A percentile compares a stretch with the other conserved stretches of the same genome.
phyloP scores from a whole-genome alignment of 2,888 invertebrate genomes.

The Himalopsyche kuldschensis region DNA sequence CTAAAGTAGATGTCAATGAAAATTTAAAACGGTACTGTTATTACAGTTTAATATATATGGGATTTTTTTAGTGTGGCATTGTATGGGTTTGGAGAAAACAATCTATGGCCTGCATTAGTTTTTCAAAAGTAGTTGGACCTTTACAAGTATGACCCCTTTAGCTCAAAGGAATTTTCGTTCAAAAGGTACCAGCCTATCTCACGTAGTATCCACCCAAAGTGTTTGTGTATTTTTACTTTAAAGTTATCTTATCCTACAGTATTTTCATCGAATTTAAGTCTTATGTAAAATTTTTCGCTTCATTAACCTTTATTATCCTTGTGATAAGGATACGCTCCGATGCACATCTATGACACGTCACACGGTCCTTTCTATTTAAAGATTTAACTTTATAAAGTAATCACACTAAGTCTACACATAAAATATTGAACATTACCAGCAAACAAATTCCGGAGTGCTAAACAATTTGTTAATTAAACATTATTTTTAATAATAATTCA shows the following conservation, averaged over 20 bases:
- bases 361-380: slow-evolving; percentile 25
- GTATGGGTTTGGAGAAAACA: too few species aligned
- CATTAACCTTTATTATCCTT: slow-evolving; percentile 29
- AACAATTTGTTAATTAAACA: too few species aligned
- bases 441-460: background rate
- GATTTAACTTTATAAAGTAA: slow-evolving; percentile 20
- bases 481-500: too few species aligned
- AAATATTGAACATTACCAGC: background rate
- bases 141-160: background rate
- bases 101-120: too few species aligned
- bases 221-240: background rate
- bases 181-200: background rate
- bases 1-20: too few species aligned
- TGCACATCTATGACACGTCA: slow-evolving; percentile 17
- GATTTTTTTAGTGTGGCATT: too few species aligned
- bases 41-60: too few species aligned
- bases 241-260: background rate
- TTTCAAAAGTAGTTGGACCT: background rate
- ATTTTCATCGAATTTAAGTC: background rate
- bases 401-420: background rate
- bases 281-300: slow-evolving; percentile 26
- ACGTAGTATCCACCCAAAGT: background rate
- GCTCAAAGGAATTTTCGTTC: background rate
- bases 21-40: too few species aligned
- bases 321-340: slow-evolving; percentile 25